Percentiles rank a stretch among this genome's conserved stretches.
phyloP scores from a whole-genome alignment of 2,888 invertebrate species.

The Eugnorisma glareosa region DNA sequence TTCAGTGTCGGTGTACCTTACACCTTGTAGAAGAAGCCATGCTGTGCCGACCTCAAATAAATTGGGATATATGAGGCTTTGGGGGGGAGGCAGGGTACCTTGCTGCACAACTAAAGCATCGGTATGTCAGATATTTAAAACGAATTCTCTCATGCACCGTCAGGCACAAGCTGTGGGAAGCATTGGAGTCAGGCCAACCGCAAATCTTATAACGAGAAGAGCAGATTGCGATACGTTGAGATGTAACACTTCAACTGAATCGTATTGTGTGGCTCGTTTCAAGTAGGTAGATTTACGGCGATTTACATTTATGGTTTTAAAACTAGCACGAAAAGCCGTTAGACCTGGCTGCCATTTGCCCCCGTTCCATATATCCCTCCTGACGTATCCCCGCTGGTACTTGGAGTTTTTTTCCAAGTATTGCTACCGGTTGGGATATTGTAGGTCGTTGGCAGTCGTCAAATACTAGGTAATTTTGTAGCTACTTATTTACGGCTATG shows the following conservation, averaged over 20 bases:
- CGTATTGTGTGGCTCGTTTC: not conserved
- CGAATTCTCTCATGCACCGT: conserved; percentile 54
- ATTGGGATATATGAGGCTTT: not conserved
- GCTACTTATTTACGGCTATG: no score
- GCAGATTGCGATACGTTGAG: conserved; percentile 49
- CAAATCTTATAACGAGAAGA: conserved; percentile 65
- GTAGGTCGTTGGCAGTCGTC: not conserved
- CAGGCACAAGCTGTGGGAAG: conserved; percentile 49
- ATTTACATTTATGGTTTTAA: not conserved
- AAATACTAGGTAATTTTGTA: no score
- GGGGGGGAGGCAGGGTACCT: no score
- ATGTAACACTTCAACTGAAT: conserved; percentile 30
- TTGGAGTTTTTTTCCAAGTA: no score
- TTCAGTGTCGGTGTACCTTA: no score
- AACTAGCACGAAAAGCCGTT: no score
- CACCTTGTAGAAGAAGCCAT: not conserved
- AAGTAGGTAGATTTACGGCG: not conserved
- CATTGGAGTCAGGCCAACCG: conserved; percentile 68
- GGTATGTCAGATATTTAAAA: conserved; percentile 49
- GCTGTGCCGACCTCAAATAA: not conserved
- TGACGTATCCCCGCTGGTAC: no score
- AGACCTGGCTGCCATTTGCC: not conserved
- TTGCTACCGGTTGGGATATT: no score
- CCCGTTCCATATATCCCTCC: no score
- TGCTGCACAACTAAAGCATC: not conserved